These are phyloP conservation scores for Callipepla californica DNA, from an alignment of 2,113 vertebrate genomes.

Conservation along the genomic window DNA sequence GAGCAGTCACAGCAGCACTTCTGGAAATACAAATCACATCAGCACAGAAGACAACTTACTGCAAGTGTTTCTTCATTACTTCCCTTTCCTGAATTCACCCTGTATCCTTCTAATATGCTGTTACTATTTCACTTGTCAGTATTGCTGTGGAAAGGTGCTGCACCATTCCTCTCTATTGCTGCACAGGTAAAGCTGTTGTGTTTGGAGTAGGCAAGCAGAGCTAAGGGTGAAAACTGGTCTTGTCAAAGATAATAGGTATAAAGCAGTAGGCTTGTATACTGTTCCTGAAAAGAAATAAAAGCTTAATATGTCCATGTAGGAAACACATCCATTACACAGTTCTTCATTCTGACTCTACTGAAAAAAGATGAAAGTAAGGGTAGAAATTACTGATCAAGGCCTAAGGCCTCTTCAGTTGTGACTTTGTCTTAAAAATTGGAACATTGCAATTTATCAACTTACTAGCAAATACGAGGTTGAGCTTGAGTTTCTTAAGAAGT, in stretches of 20 bases:
- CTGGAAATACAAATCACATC: neutral
- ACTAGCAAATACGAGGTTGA: neutral
- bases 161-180: neutral
- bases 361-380: neutral
- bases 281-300: neutral
- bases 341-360: neutral
- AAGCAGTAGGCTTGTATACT: neutral
- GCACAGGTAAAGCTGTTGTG: neutral
- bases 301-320: neutral
- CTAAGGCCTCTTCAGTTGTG: neutral
- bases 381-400: neutral
- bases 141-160: neutral
- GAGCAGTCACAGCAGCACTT: rapidly evolving
- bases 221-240: neutral
- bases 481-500: neutral
- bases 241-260: neutral
- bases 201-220: neutral
- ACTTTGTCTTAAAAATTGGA: neutral
- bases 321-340: neutral
- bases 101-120: neutral
- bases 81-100: neutral
- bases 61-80: neutral
- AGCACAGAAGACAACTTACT: neutral
- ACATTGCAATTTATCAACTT: neutral
- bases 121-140: neutral